Evolutionary conservation across 2,888 invertebrate species (phyloP).

Genomic region (Drosophila anomalipes): DNA sequence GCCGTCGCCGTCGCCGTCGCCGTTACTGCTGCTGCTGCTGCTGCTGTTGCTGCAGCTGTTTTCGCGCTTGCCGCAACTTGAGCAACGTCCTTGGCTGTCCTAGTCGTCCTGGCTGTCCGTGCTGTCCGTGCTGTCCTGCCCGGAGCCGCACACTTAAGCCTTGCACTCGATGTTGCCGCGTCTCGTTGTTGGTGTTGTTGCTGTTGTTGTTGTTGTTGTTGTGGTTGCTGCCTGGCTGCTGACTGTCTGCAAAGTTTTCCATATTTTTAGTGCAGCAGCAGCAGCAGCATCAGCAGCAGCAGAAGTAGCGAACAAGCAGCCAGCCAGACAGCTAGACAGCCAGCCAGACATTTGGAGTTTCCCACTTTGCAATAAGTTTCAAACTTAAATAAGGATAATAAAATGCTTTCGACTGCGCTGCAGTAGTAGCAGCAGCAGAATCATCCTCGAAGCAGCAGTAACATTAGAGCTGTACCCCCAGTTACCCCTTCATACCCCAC

Average conservation of each 20-base stretch:
- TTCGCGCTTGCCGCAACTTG: slow-evolving; percentile 76
- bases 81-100: slow-evolving; percentile 75
- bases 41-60: slow-evolving; percentile 59
- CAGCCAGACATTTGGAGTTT: slow-evolving; percentile 75
- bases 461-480: slow-evolving; percentile 46
- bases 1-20: slow-evolving; percentile 19
- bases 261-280: slow-evolving; percentile 75
- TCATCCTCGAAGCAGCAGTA: slow-evolving; percentile 36
- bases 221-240: slow-evolving; percentile 62
- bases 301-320: slow-evolving; percentile 8
- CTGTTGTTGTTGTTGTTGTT: slow-evolving; percentile 43
- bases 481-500: slow-evolving; percentile 7
- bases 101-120: slow-evolving; percentile 53
- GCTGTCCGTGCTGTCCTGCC: slow-evolving; percentile 28
- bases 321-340: slow-evolving; percentile 12
- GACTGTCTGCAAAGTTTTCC: slow-evolving; percentile 79
- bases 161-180: slow-evolving; percentile 55
- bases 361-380: slow-evolving; percentile 82
- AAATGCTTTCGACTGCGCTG: slow-evolving; percentile 77
- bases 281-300: not conserved
- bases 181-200: slow-evolving; percentile 35
- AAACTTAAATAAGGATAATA: slow-evolving; percentile 84
- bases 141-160: slow-evolving; percentile 61
- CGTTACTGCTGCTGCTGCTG: slow-evolving; percentile 17
- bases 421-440: slow-evolving; percentile 20